A percentile compares a stretch with the other conserved stretches of the same genome.
Conservation (phyloP, 1,140 invertebrate species). For the Neomicropteryx cornuta region DNA sequence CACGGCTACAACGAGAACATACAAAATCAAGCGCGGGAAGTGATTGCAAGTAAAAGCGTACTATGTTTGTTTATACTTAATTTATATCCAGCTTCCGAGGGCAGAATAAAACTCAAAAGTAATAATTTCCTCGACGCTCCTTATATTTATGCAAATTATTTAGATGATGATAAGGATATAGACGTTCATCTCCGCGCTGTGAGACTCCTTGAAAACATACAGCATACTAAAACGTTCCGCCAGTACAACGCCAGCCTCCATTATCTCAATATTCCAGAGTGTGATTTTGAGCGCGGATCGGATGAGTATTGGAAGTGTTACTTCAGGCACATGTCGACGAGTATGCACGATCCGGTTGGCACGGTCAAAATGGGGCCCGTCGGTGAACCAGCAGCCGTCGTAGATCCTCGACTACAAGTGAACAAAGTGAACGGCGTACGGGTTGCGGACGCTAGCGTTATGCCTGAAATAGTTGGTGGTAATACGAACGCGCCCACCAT, state of each 20-base stretch:
- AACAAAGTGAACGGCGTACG: slow-evolving; percentile 49
- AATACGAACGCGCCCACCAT: slow-evolving; percentile 55
- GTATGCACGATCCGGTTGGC: too few relatives aligned
- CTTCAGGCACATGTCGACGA: too few relatives aligned
- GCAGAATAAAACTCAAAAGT: too few relatives aligned
- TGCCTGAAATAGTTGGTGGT: slow-evolving; percentile 54
- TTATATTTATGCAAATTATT: slow-evolving; percentile 70
- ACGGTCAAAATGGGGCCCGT: slow-evolving; percentile 76
- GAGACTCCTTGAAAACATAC: slow-evolving; percentile 52
- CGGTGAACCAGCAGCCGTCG: slow-evolving; percentile 57
- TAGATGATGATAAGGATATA: slow-evolving; percentile 63
- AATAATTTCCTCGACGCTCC: too few relatives aligned
- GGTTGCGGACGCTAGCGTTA: slow-evolving; percentile 55
- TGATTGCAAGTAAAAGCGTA: too few relatives aligned
- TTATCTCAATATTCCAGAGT: too few relatives aligned
- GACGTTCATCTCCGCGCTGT: slow-evolving; percentile 49
- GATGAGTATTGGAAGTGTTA: slow-evolving; percentile 68
- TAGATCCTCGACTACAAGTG: slow-evolving; percentile 56
- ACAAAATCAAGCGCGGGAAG: too few relatives aligned
- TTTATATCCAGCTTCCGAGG: too few relatives aligned
- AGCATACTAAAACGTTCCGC: slow-evolving; percentile 50
- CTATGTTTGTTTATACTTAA: too few relatives aligned
- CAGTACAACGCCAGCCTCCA: slow-evolving; percentile 58
- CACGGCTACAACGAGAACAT: too few relatives aligned
- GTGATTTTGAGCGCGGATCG: too few relatives aligned